A percentile compares a stretch with the other conserved stretches of the same genome.
These are phyloP conservation scores for Drosophila oshimai DNA, from an alignment of 1,140 invertebrate species.

Conservation along the genomic window DNA sequence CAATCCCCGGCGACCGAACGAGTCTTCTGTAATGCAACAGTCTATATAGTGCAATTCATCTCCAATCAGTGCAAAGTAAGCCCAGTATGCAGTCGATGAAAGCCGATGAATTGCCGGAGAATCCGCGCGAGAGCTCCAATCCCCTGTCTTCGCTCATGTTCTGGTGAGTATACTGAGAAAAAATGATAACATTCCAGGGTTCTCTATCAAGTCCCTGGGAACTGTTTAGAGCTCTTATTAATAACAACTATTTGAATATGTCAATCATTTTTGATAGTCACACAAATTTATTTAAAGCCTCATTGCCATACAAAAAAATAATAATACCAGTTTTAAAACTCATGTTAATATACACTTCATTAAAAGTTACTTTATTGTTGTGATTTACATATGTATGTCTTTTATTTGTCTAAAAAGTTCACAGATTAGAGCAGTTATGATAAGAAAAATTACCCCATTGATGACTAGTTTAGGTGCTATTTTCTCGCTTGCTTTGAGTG, in stretches of 20 bases:
- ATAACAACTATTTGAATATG: too few relatives aligned
- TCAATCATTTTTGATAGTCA: too few relatives aligned
- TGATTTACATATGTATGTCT: too few relatives aligned
- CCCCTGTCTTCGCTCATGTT: conserved; percentile 62
- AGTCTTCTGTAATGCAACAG: conserved; percentile 8
- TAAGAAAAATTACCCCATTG: conserved; percentile 16
- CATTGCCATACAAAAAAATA: too few relatives aligned
- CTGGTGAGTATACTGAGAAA: conserved; percentile 41
- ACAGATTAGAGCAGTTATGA: conserved; percentile 2
- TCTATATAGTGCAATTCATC: conserved; percentile 28
- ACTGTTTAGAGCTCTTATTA: too few relatives aligned
- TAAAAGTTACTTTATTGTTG: background rate
- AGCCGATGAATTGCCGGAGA: conserved; percentile 63
- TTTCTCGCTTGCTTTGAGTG: background rate
- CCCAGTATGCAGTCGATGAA: conserved; percentile 66
- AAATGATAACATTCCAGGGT: background rate
- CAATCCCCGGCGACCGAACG: background rate
- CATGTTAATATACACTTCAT: too few relatives aligned
- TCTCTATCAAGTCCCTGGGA: too few relatives aligned
- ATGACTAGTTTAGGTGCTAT: conserved; percentile 6
- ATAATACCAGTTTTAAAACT: too few relatives aligned
- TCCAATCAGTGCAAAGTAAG: conserved; percentile 23
- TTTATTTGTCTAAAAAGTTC: too few relatives aligned
- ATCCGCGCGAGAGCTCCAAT: conserved; percentile 63
- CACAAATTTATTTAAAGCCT: too few relatives aligned